phyloP scores from a whole-genome alignment of 2,113 vertebrate genomes.

The Pardalotus punctatus region DNA sequence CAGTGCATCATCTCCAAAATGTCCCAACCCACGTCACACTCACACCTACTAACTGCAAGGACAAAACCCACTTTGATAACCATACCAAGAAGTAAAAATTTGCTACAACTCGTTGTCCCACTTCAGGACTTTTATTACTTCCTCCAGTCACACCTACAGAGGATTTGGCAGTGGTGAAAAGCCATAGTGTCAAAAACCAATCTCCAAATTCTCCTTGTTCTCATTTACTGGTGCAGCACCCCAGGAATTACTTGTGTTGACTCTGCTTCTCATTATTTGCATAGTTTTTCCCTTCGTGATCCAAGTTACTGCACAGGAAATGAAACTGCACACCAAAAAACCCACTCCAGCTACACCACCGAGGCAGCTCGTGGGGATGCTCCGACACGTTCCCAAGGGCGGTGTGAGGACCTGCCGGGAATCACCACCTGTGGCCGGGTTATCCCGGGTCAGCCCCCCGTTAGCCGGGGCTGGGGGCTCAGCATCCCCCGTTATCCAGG shows the following conservation, averaged over 20 bases:
- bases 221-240: not conserved
- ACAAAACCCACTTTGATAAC: accelerated
- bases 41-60: not conserved
- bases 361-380: not conserved
- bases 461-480: accelerated
- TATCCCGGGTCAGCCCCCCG: no score
- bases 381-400: not conserved
- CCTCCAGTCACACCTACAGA: not conserved
- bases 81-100: not conserved
- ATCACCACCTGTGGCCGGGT: accelerated
- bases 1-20: not conserved
- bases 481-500: accelerated
- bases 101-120: not conserved
- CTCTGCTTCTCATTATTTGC: not conserved
- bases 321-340: accelerated
- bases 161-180: accelerated
- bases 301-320: not conserved
- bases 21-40: accelerated
- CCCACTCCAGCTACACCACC: accelerated
- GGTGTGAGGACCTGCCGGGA: not conserved
- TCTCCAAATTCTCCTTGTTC: not conserved
- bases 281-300: not conserved
- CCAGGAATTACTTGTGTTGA: not conserved
- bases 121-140: not conserved
- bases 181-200: not conserved